Conservation (phyloP, 2,888 invertebrate species). For the Phaonia tiefii region DNA sequence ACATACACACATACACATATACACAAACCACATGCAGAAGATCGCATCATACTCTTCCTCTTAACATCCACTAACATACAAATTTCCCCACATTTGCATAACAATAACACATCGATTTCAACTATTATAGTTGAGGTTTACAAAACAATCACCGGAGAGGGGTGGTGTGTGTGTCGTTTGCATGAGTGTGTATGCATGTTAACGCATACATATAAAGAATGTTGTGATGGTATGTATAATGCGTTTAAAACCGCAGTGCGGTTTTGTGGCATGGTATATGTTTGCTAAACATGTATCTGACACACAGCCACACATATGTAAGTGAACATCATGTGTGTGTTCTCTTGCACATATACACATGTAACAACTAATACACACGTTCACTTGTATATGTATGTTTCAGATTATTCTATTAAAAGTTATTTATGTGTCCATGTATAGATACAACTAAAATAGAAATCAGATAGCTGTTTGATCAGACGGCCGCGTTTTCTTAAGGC, state of each 20-base stretch:
- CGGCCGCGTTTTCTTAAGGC: too few species aligned
- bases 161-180: not conserved
- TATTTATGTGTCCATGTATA: too few species aligned
- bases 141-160: constrained; percentile 17
- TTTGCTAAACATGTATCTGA: not conserved
- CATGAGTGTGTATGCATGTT: constrained; percentile 2
- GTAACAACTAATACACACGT: too few species aligned
- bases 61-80: not conserved
- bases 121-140: constrained; percentile 16
- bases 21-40: not conserved
- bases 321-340: too few species aligned
- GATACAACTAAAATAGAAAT: too few species aligned
- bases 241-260: constrained; percentile 38
- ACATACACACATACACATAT: not conserved
- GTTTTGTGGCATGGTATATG: constrained; percentile 22
- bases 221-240: constrained; percentile 12
- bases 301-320: too few species aligned
- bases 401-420: too few species aligned
- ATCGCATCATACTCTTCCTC: not conserved
- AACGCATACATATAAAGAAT: not conserved
- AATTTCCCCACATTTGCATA: not conserved
- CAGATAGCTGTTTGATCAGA: too few species aligned
- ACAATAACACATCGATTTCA: not conserved
- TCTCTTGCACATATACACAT: too few species aligned
- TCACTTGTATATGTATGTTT: too few species aligned